phyloP scores from a whole-genome alignment of 2,797 vertebrate species.

The Micrastur ruficollis region DNA sequence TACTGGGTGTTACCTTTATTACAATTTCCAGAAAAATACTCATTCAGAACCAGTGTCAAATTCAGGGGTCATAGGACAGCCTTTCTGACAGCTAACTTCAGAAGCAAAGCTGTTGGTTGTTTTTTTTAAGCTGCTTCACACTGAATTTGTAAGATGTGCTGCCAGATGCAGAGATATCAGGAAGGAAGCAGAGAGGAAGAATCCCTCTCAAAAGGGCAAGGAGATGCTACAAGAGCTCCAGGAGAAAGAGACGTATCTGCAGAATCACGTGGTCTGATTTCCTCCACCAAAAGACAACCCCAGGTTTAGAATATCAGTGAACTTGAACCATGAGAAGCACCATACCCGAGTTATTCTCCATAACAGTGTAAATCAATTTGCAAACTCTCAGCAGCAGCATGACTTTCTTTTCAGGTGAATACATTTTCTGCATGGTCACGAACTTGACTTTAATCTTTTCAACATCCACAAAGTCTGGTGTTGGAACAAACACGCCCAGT shows the following conservation, averaged over 20 bases:
- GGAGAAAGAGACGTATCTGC: background rate
- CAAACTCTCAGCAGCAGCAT: slow-evolving; percentile 90
- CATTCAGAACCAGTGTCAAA: background rate
- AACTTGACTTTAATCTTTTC: slow-evolving; percentile 96
- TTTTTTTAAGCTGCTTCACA: background rate
- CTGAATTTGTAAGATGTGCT: background rate
- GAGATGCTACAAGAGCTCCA: background rate
- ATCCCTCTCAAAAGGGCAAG: background rate
- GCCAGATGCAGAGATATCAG: background rate
- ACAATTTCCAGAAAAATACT: background rate
- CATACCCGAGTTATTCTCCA: slow-evolving; percentile 96
- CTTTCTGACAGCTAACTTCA: background rate
- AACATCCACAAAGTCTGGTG: slow-evolving; percentile 87
- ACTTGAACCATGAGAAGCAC: background rate
- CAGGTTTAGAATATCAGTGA: background rate
- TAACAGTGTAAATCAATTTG: slow-evolving; percentile 96
- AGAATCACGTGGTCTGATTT: background rate
- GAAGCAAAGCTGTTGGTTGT: background rate
- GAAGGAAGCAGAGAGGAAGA: background rate
- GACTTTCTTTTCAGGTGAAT: slow-evolving; percentile 96
- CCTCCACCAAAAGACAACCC: background rate
- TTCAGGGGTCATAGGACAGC: background rate
- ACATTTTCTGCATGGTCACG: slow-evolving; percentile 93
- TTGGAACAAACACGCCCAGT: slow-evolving; percentile 88
- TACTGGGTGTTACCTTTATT: background rate